These are phyloP conservation scores for Chionomys nivalis DNA, from an alignment of 2,113 vertebrate species.

Conservation along the genomic window DNA sequence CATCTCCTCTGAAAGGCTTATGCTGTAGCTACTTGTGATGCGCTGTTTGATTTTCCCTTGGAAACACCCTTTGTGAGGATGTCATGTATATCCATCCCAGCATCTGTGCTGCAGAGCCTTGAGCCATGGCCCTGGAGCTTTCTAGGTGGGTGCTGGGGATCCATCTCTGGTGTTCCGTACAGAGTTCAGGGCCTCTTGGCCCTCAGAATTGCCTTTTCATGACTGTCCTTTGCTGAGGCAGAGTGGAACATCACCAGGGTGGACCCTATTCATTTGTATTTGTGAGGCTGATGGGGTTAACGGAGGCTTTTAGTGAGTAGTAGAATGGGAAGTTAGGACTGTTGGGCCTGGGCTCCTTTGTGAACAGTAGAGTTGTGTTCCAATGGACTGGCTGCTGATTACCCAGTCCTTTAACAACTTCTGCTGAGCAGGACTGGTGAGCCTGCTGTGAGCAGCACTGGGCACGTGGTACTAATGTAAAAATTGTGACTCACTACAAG, in stretches of 20 bases:
- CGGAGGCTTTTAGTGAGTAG: background rate
- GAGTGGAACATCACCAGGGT: background rate
- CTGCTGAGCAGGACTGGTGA: background rate
- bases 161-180: too few species aligned
- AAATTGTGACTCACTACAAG: background rate
- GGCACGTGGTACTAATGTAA: background rate
- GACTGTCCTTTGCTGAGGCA: background rate
- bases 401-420: background rate
- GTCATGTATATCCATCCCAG: background rate
- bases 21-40: too few species aligned
- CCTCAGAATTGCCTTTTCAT: background rate
- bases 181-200: background rate
- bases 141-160: accelerated
- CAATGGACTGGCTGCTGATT: background rate
- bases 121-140: accelerated
- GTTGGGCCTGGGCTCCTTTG: background rate
- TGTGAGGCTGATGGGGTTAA: background rate
- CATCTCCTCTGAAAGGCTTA: background rate
- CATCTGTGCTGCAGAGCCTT: background rate
- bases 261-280: background rate
- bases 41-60: too few species aligned
- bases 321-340: background rate
- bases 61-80: background rate
- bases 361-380: background rate
- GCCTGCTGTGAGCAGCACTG: background rate